phyloP scores from a whole-genome alignment of 2,888 invertebrate genomes.

The Limnephilus marmoratus region DNA sequence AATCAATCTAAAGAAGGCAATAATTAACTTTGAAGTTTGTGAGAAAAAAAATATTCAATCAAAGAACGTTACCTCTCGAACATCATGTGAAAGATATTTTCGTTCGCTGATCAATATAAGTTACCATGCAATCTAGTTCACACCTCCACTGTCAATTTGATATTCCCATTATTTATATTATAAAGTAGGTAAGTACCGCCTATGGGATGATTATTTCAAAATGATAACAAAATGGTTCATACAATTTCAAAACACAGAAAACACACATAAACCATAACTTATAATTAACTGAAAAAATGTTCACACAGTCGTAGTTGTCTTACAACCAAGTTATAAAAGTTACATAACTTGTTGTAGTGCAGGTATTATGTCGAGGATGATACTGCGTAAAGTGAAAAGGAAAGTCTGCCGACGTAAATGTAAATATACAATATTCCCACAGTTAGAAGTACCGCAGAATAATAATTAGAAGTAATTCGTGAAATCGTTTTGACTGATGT shows the following conservation, averaged over 20 bases:
- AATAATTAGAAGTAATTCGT: neutral
- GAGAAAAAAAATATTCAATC: neutral
- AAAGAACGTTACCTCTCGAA: neutral
- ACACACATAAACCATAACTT: slow-evolving; percentile 24
- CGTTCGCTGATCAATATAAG: neutral
- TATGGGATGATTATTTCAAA: neutral
- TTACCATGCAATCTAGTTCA: neutral
- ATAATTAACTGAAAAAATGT: slow-evolving; percentile 33
- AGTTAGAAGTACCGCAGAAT: slow-evolving; percentile 7
- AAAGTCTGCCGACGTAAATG: slow-evolving; percentile 11
- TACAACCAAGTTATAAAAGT: neutral
- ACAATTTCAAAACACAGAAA: neutral
- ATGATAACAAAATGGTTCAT: neutral
- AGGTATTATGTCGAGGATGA: slow-evolving; percentile 39
- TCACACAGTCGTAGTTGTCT: slow-evolving; percentile 18
- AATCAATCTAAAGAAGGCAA: neutral
- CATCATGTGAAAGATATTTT: neutral
- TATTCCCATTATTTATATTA: neutral
- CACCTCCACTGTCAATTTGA: neutral
- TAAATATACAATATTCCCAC: neutral
- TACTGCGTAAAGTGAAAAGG: slow-evolving; percentile 45
- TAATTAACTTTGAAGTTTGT: neutral
- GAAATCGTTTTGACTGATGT: slow-evolving; percentile 41
- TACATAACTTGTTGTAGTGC: slow-evolving; percentile 21
- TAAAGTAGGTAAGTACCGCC: slow-evolving; percentile 2